Base-by-base conservation (phyloP, 2,888 invertebrate species). In the Idaea straminata region DNA sequence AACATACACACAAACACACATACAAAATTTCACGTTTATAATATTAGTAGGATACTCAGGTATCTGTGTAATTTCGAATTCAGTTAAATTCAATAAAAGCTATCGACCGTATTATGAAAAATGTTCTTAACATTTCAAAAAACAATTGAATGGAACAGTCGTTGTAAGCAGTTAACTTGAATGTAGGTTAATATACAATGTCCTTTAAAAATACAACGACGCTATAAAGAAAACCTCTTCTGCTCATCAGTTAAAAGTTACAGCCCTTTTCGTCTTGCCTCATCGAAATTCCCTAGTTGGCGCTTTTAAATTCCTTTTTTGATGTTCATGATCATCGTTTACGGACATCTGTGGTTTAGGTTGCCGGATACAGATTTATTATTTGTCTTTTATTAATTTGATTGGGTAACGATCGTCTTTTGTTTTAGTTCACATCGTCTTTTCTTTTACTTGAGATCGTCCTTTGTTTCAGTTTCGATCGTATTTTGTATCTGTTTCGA, bases 231-330 rank as follows among this genome's bases (percentile, higher is more conserved):
- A 70, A 70, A 69, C 67, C 65, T 69, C 68, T 68, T 63, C 65
- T 65, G 67, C 72, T 64, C 73, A 71, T 71, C 73, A 69, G 72
- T 73, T 70, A 69, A 72, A 59, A 72, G 72, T 73, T 69, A 72
- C 67, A 70, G 68, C 66, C 68, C 69, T 72, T 73, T 73, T 72
- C 69, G 69, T 69, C 70, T 70, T 69, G 66, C 63, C 69, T 70
- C 70, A 70, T 72, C 72, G 67, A 66, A 68, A 69, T 72, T 72
- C 69, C 64, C 67, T 67, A 64, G 66, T 66, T 64, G 68, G 63
- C 67, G 69, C 67, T 70, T 68, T 71, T 72, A 65, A 67, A 68
- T 63, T 63, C 70, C 67, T 70, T 65, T 63, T 71, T 69, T 70
- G 69, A 73, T 72, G 69, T 72, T 69, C 70, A 63, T 69, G 70